Base-by-base conservation (phyloP, 2,797 vertebrate genomes). In the Eulemur coronatus region DNA sequence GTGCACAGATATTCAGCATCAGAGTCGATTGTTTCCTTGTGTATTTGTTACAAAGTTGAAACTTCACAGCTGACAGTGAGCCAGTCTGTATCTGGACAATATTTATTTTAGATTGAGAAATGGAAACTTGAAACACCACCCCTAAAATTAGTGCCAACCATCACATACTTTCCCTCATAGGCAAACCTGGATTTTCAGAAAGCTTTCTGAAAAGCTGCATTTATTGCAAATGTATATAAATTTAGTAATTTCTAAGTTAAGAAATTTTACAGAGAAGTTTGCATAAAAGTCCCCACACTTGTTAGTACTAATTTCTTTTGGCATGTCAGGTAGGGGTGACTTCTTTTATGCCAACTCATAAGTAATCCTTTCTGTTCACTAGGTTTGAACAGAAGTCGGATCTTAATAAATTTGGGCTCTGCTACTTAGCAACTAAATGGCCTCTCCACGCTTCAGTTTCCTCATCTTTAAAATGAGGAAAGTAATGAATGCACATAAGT, bases 401-500 rank as follows among this genome's bases (percentile, higher is more conserved):
- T 76, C 55, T 78, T n/a, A 81, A 50, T 88, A 61, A 91, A 84
- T 41, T 84, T 75, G 41, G 55, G 46, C 52, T 59, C 82, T 81
- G n/a, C 35, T 38, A 63, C 10, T 48, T 20, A 52, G 85, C 91
- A 92, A 85, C 73, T 26, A 10, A 89, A 14, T 43, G 55, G 17
- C 75, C n/a, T 73, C 20, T 50, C 41, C 50, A 55, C 84, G 57
- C 80, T 89, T 48, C 78, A 24, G 63, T 50, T 78, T 91, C 69
- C 48, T 84, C 59, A 43, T 72, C 67, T 96, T 38, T 67, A 88
- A 93, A 96, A 92, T 22, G 38, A 75, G 84, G 91, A 94, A 79
- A 57, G 38, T 73, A 85, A 87, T 70, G 24, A 84, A 84, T 5
- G 35, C 4, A 70, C 7, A 3, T 84, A 18, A 63, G 35, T 33